Conservation (phyloP, 2,113 vertebrate genomes). For the Hiodon tergisus region DNA sequence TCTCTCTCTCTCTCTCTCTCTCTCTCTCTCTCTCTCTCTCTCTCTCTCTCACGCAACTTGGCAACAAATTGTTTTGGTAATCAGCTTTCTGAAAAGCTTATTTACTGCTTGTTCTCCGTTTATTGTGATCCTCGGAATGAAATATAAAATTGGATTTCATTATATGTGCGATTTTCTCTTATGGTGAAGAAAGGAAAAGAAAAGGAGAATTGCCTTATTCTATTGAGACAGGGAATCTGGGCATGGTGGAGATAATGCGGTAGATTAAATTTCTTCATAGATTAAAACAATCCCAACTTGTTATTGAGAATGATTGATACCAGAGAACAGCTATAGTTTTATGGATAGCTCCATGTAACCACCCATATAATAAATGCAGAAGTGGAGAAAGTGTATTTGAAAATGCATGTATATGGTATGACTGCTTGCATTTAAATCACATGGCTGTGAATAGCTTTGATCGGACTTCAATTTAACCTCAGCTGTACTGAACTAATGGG, state of each 20-base stretch:
- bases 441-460: conserved; percentile 28
- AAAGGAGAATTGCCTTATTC: conserved; percentile 19
- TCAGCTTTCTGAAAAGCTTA: conserved; percentile 77
- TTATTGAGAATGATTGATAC: neutral
- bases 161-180: conserved; percentile 68
- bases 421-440: conserved; percentile 30
- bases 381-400: neutral
- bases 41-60: conserved; percentile 52
- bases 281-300: conserved; percentile 39
- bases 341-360: no score
- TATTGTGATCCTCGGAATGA: conserved; percentile 70
- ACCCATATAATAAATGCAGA: no score
- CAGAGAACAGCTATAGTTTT: no score
- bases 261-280: conserved; percentile 39
- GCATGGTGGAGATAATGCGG: conserved; percentile 50
- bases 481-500: conserved; percentile 37
- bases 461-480: conserved; percentile 33
- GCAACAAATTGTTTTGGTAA: conserved; percentile 74
- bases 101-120: conserved; percentile 73
- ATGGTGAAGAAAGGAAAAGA: conserved; percentile 29
- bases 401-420: conserved; percentile 5
- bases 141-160: conserved; percentile 74
- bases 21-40: no score
- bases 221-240: conserved; percentile 47
- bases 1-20: neutral